A percentile compares a stretch with the other conserved stretches of the same genome.
phyloP scores from a whole-genome alignment of 2,113 vertebrate genomes.

The Dromaius novaehollandiae region DNA sequence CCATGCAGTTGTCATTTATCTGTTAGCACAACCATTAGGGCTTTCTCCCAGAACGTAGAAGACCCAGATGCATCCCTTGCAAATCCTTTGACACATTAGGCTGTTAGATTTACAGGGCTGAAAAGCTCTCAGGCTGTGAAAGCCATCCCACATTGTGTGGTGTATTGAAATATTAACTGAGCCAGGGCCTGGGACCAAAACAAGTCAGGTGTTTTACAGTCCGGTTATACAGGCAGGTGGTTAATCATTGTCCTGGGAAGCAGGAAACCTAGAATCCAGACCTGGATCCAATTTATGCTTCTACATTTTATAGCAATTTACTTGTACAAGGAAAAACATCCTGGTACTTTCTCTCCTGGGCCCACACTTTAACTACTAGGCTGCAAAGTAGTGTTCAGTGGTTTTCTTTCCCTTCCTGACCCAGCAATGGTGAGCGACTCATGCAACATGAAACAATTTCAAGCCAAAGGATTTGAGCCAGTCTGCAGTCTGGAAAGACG shows the following conservation, averaged over 20 bases:
- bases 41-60: background rate
- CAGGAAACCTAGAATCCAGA: background rate
- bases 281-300: background rate
- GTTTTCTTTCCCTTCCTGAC: background rate
- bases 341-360: background rate
- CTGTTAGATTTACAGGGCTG: background rate
- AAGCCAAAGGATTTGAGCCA: background rate
- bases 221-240: background rate
- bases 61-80: background rate
- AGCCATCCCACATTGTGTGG: background rate
- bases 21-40: background rate
- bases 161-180: background rate
- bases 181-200: background rate
- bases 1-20: background rate
- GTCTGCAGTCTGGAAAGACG: background rate
- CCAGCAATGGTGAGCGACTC: background rate
- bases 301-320: background rate
- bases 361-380: background rate
- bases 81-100: background rate
- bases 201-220: background rate
- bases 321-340: background rate
- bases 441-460: background rate
- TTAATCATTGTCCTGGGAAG: background rate
- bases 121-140: background rate
- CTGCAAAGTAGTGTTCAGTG: background rate